Percentiles rank a stretch among this genome's conserved stretches.
phyloP scores from a whole-genome alignment of 2,113 vertebrate genomes.

The Tamias sibiricus region DNA sequence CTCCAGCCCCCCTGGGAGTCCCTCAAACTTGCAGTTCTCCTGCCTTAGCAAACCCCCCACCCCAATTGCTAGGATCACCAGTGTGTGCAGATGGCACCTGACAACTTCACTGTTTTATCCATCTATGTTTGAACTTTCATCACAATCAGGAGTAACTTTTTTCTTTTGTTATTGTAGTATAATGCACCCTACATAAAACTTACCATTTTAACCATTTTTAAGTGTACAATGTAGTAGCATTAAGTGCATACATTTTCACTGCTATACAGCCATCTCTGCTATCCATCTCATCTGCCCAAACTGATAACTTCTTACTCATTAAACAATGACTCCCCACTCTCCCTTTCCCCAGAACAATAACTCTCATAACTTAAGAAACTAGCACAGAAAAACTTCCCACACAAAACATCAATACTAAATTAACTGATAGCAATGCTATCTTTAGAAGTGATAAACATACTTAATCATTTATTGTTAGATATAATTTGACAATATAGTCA shows the following conservation, averaged over 20 bases:
- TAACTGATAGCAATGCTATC: neutral
- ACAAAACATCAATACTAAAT: neutral
- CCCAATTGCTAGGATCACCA: neutral
- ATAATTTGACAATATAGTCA: slow-evolving; percentile 67
- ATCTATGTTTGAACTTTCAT: slow-evolving; percentile 37
- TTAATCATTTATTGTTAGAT: slow-evolving; percentile 38
- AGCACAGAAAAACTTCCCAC: neutral
- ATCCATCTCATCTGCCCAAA: neutral
- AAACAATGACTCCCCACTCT: neutral
- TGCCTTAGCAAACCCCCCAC: neutral
- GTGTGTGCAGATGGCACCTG: no score
- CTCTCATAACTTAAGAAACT: neutral
- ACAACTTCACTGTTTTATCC: neutral
- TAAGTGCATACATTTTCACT: neutral
- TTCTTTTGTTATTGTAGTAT: neutral
- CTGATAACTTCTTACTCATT: neutral
- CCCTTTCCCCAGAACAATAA: neutral
- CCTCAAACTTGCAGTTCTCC: neutral
- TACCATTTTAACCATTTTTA: neutral
- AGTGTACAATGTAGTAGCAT: neutral
- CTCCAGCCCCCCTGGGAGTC: neutral
- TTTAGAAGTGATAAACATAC: slow-evolving; percentile 54
- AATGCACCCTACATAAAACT: neutral
- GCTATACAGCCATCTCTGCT: neutral
- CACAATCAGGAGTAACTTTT: neutral